phyloP scores from a whole-genome alignment of 2,113 vertebrate genomes.

The Cyanoliseus patagonus region DNA sequence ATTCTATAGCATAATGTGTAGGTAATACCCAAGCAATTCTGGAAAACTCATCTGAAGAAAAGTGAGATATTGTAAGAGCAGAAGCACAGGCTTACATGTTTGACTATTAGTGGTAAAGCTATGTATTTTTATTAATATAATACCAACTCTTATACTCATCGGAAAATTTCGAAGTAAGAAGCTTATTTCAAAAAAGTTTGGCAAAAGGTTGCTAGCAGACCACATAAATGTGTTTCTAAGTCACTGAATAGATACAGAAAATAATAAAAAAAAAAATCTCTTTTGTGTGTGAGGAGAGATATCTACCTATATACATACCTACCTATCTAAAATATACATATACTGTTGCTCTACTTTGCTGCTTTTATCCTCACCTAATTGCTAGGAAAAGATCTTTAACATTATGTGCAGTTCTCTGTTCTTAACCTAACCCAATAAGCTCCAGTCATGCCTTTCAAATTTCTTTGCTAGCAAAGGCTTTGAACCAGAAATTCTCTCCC shows the following conservation, averaged over 20 bases:
- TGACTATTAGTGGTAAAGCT: not conserved
- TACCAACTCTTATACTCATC: not conserved
- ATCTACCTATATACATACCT: not conserved
- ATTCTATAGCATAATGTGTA: not conserved
- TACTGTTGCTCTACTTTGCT: not conserved
- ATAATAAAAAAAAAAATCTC: not conserved
- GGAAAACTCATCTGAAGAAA: not conserved
- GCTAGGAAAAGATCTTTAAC: not conserved
- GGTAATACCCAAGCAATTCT: not conserved
- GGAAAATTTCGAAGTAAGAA: not conserved
- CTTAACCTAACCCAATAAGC: not conserved
- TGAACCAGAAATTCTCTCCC: constrained; percentile 9
- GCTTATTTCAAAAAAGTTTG: not conserved
- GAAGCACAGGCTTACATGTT: not conserved
- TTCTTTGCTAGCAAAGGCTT: not conserved
- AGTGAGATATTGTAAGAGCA: not conserved
- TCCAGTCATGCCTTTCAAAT: not conserved
- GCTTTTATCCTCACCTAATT: not conserved
- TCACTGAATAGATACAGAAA: not conserved
- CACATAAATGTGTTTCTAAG: not conserved
- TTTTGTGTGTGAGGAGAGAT: not conserved
- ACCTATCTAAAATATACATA: not conserved
- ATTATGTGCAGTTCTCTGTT: not conserved
- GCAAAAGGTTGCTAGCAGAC: not conserved
- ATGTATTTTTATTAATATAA: not conserved